Conservation (phyloP, 2,888 invertebrate species). For the Gandaritis pyraliata region DNA sequence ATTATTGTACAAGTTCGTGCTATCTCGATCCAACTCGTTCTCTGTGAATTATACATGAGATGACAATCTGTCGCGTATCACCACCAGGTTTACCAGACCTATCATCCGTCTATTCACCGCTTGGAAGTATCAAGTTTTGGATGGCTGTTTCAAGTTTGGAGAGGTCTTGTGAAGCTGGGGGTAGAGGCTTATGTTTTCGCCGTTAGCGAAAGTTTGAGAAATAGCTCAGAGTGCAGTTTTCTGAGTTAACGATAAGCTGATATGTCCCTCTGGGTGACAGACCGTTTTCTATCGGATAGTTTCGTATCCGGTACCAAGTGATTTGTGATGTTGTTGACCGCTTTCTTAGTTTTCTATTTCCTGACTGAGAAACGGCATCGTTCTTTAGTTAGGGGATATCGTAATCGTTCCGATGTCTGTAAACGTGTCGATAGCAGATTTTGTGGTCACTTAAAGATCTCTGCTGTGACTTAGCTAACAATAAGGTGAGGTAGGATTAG, state of each 20-base stretch:
- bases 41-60: conserved; percentile 78
- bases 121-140: conserved; percentile 9
- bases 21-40: conserved; percentile 65
- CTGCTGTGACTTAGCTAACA: no score
- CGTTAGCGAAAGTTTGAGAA: conserved; percentile 72
- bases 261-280: conserved; percentile 57
- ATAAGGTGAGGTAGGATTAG: no score
- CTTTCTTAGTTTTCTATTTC: not conserved
- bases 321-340: conserved; percentile 54
- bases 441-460: no score
- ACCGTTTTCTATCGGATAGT: conserved; percentile 60
- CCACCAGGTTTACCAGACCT: conserved; percentile 55
- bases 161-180: conserved; percentile 50
- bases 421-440: no score
- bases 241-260: conserved; percentile 65
- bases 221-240: conserved; percentile 69
- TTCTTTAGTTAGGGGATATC: not conserved
- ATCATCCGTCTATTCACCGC: conserved; percentile 13
- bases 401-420: no score
- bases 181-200: conserved; percentile 63
- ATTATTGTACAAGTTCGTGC: conserved; percentile 49
- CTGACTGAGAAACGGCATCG: not conserved
- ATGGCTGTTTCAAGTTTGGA: not conserved
- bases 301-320: conserved; percentile 53
- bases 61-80: conserved; percentile 70